Base-by-base conservation (phyloP, 2,888 invertebrate species). In the Synanthedon vespiformis region DNA sequence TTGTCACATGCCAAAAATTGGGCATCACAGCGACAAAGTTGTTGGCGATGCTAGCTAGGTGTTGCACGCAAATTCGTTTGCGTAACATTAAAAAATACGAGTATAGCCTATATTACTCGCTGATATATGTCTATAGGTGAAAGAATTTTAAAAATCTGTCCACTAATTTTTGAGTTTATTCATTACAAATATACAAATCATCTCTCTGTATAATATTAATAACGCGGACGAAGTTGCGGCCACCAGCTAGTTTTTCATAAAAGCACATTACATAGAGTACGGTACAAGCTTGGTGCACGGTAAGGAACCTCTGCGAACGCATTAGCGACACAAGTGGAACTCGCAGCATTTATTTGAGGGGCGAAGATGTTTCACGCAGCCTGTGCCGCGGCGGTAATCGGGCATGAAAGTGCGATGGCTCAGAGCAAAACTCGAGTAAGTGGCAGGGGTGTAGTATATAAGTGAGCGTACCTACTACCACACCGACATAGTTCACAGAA, bases 381-480 rank as follows among this genome's bases (percentile, higher is more conserved):
- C 49, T 50, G 70, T 65, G 68, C 72, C 75, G 75, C 77, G 70
- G 71, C 71, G 73, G 69, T 71, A 68, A 71, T 72, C 63, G 64
- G 64, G 77, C 71, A 85, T 78, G 86, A 85, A 86, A 86, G 86
- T 84, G 73, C 74, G 82, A 77, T 80, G 81, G 72, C 72, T 68
- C 71, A 69, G 71, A 71, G 72, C 72, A 70, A 66, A 64, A 71
- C 71, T 72, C 64, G 68, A 61, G 68, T 65, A 66, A 70, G 81
- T 85, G 87, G 87, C 87, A 86, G 87, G 87, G 87, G 87, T 85
- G 85, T 63, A 72, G 83, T 87, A 87, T 87, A 87, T 81, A 87
- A 86, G 84, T 73, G 70, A 74, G 75, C 81, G 84, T 65, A 63
- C 34, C 72, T 71, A 74, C 79, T 79, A 84, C 84, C 81, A 81